phyloP scores from a whole-genome alignment of 2,888 invertebrate species.

The Eristalis pertinax region DNA sequence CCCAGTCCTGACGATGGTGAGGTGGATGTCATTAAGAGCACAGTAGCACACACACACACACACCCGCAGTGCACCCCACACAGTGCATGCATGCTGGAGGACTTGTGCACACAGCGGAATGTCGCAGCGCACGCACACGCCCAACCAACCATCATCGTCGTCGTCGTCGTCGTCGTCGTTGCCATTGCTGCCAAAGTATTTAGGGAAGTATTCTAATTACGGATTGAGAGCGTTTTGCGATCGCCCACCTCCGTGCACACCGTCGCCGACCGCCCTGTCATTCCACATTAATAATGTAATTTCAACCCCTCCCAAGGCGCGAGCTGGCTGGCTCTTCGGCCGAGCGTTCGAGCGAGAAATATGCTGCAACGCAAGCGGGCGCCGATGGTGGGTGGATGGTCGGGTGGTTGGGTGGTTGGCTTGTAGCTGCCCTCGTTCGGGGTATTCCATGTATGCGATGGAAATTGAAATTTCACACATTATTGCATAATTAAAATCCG shows the following conservation, averaged over 20 bases:
- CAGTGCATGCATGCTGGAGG: neutral
- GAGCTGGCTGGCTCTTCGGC: neutral
- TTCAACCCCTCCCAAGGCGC: slow-evolving; percentile 17
- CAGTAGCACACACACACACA: slow-evolving; percentile 10
- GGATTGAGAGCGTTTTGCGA: slow-evolving; percentile 64
- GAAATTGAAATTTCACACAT: slow-evolving; percentile 72
- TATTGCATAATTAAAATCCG: slow-evolving; percentile 69
- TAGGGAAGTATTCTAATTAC: slow-evolving; percentile 67
- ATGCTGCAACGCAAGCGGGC: neutral
- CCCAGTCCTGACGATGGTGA: neutral
- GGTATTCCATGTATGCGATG: slow-evolving; percentile 55
- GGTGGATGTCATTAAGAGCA: neutral
- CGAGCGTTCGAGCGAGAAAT: slow-evolving; percentile 1
- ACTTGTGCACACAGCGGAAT: slow-evolving; percentile 12
- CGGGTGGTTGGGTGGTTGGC: neutral
- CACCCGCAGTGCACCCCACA: neutral
- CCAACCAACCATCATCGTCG: slow-evolving; percentile 1
- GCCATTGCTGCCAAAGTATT: slow-evolving; percentile 58
- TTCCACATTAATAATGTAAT: slow-evolving; percentile 69
- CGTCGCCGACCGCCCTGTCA: slow-evolving; percentile 17
- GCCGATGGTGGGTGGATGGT: neutral
- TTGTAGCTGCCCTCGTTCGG: neutral
- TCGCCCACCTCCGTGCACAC: neutral
- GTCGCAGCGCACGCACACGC: slow-evolving; percentile 30
- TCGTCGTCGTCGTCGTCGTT: neutral